Evolutionary conservation across 2,113 vertebrate species (phyloP).

Genomic region (Hemibates koningsi): DNA sequence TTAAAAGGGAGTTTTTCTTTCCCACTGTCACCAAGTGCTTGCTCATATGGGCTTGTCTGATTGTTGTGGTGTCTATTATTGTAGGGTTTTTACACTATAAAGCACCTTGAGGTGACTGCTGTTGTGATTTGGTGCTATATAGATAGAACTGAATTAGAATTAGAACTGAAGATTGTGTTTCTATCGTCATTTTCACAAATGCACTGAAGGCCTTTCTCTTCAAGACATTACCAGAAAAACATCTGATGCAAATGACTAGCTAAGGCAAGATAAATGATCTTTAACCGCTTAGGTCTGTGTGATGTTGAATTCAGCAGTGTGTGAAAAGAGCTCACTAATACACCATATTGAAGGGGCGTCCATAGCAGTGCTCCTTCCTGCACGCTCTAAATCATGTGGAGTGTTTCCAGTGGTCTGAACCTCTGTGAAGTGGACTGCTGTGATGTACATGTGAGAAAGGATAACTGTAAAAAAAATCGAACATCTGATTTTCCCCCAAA

Average conservation of each 20-base stretch:
- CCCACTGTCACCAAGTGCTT: neutral
- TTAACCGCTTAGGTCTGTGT: neutral
- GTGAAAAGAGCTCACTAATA: neutral
- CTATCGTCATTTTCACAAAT: neutral
- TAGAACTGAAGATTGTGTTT: neutral
- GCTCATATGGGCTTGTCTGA: neutral
- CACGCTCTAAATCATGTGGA: neutral
- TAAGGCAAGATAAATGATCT: neutral
- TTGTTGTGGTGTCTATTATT: neutral
- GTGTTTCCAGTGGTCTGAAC: neutral
- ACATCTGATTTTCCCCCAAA: neutral
- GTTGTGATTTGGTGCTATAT: neutral
- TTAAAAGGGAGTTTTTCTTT: neutral
- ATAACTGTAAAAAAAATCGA: neutral
- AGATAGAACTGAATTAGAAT: neutral
- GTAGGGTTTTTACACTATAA: neutral
- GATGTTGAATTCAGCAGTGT: neutral
- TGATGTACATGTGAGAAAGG: neutral
- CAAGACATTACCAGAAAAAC: neutral
- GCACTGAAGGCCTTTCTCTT: neutral
- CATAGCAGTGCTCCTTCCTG: neutral
- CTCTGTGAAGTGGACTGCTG: neutral
- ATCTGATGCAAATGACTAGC: neutral
- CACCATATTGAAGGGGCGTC: neutral
- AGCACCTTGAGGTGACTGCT: neutral